Percentiles rank a stretch among this genome's conserved stretches.
phyloP scores from a whole-genome alignment of 92 coral and sea anemone genomes.

The Siderastrea radians region DNA sequence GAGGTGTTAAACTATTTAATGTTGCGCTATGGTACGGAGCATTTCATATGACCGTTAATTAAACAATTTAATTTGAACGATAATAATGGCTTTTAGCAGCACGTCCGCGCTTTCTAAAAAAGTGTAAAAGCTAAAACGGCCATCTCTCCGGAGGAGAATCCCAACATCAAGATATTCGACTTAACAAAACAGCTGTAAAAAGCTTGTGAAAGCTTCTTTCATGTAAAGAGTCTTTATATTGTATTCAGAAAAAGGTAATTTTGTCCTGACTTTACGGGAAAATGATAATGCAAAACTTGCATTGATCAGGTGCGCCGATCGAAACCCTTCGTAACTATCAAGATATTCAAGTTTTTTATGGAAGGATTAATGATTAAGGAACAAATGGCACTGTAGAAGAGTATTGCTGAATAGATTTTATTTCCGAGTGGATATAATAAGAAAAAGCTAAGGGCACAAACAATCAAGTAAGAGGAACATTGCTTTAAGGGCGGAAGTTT shows the following conservation, averaged over 20 bases:
- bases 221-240: background rate
- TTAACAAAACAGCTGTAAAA: slow-evolving; percentile 11
- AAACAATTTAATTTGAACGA: slow-evolving; percentile 9
- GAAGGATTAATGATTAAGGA: too few species aligned
- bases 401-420: too few species aligned
- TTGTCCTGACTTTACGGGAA: background rate
- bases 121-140: background rate
- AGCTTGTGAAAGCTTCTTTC: background rate
- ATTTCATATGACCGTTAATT: slow-evolving; percentile 5
- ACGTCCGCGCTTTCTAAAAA: background rate
- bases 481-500: too few species aligned
- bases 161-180: background rate
- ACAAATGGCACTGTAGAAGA: too few species aligned
- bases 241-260: background rate
- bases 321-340: too few species aligned
- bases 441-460: too few species aligned
- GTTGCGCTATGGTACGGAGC: background rate
- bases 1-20: background rate
- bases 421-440: too few species aligned
- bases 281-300: too few species aligned
- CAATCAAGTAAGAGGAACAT: too few species aligned
- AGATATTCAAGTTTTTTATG: too few species aligned
- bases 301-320: too few species aligned
- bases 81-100: background rate
- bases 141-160: background rate